These are phyloP conservation scores for Macroramphosus scolopax DNA, from an alignment of 2,797 vertebrate species.

Conservation along the genomic window DNA sequence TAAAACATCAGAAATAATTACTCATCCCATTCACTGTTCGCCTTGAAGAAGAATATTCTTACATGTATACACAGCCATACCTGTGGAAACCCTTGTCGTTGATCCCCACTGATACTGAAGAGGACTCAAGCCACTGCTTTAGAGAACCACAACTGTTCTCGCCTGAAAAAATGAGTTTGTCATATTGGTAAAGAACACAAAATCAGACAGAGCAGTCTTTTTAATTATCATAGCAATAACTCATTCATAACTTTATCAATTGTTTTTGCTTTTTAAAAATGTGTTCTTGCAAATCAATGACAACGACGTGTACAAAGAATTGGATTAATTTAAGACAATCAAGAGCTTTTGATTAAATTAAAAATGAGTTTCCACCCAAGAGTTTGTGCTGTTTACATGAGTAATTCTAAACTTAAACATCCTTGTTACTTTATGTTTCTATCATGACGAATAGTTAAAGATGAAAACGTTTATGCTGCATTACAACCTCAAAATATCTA, in stretches of 20 bases:
- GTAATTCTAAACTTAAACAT: neutral
- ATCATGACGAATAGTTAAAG: too few relatives aligned
- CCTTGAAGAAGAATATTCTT: neutral
- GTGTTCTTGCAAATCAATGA: neutral
- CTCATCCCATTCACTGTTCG: neutral
- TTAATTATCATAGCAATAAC: too few relatives aligned
- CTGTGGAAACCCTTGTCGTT: constrained; percentile 90
- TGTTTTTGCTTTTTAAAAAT: too few relatives aligned
- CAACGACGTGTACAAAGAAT: neutral
- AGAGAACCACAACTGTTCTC: constrained; percentile 61
- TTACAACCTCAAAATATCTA: too few relatives aligned
- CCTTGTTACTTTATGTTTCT: too few relatives aligned
- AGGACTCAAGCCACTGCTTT: constrained; percentile 49
- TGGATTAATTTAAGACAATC: too few relatives aligned
- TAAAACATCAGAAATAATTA: constrained; percentile 51
- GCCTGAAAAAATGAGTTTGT: constrained; percentile 63
- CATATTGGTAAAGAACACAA: neutral
- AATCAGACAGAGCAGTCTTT: neutral
- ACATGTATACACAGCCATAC: constrained; percentile 56
- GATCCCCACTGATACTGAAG: constrained; percentile 77
- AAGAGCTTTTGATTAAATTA: neutral
- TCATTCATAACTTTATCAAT: too few relatives aligned
- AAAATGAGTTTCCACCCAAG: neutral
- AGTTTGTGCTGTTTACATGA: neutral
- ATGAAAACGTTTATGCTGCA: too few relatives aligned